Evolutionary conservation across 2,888 invertebrate species (phyloP).

Genomic region (Chymomyza caudatula): DNA sequence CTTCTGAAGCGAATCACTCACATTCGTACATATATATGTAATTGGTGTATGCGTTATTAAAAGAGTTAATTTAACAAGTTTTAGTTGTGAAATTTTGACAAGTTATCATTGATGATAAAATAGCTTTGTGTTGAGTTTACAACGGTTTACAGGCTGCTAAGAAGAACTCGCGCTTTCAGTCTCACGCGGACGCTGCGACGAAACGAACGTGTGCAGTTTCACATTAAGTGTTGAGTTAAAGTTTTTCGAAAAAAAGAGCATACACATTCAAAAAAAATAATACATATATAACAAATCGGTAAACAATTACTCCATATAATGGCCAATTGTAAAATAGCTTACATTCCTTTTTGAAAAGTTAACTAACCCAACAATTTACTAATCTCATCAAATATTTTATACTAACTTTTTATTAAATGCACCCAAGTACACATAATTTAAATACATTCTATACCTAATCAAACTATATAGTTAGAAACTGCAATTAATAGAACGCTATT

Average conservation of each 20-base stretch:
- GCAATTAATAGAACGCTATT: not conserved
- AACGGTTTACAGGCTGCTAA: not conserved
- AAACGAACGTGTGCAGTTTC: constrained; percentile 27
- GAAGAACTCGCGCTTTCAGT: constrained; percentile 23
- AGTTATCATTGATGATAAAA: not conserved
- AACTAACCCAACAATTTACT: not conserved
- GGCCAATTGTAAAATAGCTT: not conserved
- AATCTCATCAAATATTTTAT: not conserved
- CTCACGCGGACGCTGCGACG: constrained; percentile 30
- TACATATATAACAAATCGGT: constrained; percentile 4
- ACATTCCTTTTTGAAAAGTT: not conserved
- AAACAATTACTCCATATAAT: constrained; percentile 14
- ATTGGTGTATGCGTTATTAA: not conserved
- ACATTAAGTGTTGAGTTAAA: not conserved
- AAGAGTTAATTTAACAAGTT: not conserved
- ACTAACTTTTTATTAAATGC: not conserved
- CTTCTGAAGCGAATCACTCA: not conserved
- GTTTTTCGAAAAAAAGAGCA: constrained; percentile 7
- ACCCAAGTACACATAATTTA: not conserved
- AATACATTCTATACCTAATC: not conserved
- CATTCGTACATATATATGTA: too few relatives aligned
- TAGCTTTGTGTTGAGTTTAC: constrained; percentile 34
- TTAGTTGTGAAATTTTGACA: not conserved
- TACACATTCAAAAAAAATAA: constrained; percentile 1
- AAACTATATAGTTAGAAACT: too few relatives aligned